Conservation (phyloP, 2,797 vertebrate genomes). For the Novumbra hubbsi region DNA sequence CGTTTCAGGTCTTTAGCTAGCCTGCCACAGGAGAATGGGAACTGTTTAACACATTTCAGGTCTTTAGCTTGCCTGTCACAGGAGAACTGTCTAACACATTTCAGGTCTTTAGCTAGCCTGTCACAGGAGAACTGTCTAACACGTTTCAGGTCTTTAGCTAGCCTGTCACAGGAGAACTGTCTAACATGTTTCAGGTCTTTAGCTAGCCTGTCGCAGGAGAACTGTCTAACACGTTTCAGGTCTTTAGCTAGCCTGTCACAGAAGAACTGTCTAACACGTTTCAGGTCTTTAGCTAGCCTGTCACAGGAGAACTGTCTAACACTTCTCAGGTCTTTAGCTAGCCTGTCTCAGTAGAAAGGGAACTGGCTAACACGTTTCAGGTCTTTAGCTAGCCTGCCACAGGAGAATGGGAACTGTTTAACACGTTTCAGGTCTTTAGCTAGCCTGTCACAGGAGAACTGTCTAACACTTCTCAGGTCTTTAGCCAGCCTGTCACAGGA, state of each 20-base stretch:
- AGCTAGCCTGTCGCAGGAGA: no score
- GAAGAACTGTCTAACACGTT: no score
- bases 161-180: not conserved
- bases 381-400: no score
- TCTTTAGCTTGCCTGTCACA: no score
- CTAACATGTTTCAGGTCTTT: not conserved
- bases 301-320: no score
- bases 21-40: not conserved
- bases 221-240: not conserved
- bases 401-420: no score
- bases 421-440: not conserved
- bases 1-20: not conserved
- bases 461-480: not conserved
- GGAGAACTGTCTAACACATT: not conserved
- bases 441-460: not conserved
- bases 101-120: no score
- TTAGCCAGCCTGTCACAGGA: not conserved
- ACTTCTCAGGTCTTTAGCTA: no score
- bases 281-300: no score
- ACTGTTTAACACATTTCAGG: not conserved
- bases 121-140: slow-evolving; percentile 81
- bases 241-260: no score
- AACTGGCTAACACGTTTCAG: no score
- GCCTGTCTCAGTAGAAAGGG: no score
- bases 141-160: not conserved